phyloP scores from a whole-genome alignment of 2,113 vertebrate genomes.

The Etheostoma cragini region DNA sequence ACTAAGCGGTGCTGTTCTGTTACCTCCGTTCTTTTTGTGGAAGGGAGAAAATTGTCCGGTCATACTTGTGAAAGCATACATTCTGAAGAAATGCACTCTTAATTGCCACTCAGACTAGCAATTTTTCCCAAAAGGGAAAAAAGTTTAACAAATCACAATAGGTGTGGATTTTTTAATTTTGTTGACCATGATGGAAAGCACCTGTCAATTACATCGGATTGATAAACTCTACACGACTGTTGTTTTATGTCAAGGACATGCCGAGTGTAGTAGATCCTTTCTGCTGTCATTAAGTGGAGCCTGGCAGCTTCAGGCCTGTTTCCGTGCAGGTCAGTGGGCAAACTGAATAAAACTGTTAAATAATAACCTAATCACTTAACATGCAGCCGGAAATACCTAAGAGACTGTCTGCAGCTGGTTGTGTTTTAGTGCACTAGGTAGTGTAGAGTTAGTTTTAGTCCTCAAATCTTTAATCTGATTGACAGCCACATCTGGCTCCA shows the following conservation, averaged over 20 bases:
- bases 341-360: constrained; percentile 11
- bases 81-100: neutral
- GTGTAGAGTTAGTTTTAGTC: constrained; percentile 46
- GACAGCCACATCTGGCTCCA: constrained; percentile 47
- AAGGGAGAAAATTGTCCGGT: neutral
- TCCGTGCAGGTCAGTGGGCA: constrained; percentile 9
- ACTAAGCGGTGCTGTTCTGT: constrained; percentile 34
- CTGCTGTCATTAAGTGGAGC: neutral
- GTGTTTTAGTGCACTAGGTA: neutral
- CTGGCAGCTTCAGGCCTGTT: neutral
- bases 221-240: neutral
- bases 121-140: neutral
- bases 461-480: constrained; percentile 56
- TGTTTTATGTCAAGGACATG: neutral
- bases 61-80: neutral
- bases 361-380: neutral
- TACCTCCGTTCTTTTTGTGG: neutral
- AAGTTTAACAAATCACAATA: too few species aligned
- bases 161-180: neutral
- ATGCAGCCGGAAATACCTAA: neutral
- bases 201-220: neutral
- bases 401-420: neutral
- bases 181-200: neutral
- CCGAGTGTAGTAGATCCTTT: too few species aligned
- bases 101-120: neutral